These are phyloP conservation scores for Epizoanthus rinbou DNA, from an alignment of 92 coral and sea anemone genomes.

Conservation along the genomic window DNA sequence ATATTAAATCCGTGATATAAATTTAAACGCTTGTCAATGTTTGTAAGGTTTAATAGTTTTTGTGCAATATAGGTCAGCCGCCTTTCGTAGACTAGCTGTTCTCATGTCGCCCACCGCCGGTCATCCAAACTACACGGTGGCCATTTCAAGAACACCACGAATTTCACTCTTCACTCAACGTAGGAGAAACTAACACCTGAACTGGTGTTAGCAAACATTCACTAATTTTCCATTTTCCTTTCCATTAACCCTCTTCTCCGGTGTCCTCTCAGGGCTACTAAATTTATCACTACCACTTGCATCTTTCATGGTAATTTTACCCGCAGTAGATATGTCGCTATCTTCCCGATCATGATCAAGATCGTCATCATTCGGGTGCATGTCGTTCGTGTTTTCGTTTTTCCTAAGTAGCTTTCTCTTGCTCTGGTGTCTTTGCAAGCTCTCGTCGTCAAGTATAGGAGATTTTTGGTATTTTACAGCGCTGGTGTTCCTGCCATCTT, in stretches of 20 bases:
- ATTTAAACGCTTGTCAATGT: too few relatives aligned
- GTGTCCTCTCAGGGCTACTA: constrained; percentile 38
- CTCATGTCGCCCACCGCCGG: neutral
- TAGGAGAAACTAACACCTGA: neutral
- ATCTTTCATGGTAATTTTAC: constrained; percentile 4
- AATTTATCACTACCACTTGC: constrained; percentile 16
- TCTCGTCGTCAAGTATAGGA: constrained; percentile 56
- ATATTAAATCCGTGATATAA: too few relatives aligned
- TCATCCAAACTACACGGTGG: neutral
- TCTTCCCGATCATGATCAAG: constrained; percentile 49
- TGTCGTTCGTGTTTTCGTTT: constrained; percentile 38
- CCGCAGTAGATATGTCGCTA: constrained; percentile 72
- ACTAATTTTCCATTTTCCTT: constrained; percentile 51
- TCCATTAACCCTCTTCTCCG: constrained; percentile 28
- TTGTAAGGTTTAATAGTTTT: too few relatives aligned
- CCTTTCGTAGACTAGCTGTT: too few relatives aligned
- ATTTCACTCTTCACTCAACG: constrained; percentile 1
- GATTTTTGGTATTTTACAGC: constrained; percentile 74
- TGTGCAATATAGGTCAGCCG: too few relatives aligned
- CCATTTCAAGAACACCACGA: neutral
- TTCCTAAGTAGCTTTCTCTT: constrained; percentile 51
- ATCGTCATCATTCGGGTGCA: constrained; percentile 11
- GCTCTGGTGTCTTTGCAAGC: constrained; percentile 51
- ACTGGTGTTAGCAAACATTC: constrained; percentile 38
- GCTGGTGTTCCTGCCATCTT: constrained; percentile 50